phyloP scores from a whole-genome alignment of 2,888 invertebrate species.

The Monochamus alternatus region DNA sequence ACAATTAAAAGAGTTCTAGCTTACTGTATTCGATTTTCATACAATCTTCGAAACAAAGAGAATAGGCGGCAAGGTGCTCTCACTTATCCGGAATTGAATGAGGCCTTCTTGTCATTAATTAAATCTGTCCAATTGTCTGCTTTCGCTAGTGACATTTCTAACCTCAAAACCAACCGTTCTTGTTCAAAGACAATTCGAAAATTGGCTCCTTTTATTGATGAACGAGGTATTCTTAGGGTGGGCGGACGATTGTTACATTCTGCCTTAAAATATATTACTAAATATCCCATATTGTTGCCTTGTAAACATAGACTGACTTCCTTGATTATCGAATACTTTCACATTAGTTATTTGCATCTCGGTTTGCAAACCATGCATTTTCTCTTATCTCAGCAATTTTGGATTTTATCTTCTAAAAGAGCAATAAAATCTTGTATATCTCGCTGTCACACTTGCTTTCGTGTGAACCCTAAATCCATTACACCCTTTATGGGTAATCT shows the following conservation, averaged over 20 bases:
- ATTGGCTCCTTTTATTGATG: too few species aligned
- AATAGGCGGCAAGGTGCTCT: too few species aligned
- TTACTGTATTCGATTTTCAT: too few species aligned
- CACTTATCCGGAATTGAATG: too few species aligned
- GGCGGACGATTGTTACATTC: background rate
- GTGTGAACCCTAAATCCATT: background rate
- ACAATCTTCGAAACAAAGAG: too few species aligned
- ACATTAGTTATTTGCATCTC: background rate
- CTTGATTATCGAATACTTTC: background rate
- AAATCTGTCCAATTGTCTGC: too few species aligned
- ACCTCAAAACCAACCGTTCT: too few species aligned
- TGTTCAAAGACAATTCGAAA: too few species aligned
- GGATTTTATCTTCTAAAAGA: slow-evolving; percentile 1
- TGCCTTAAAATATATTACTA: background rate
- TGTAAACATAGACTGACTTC: background rate
- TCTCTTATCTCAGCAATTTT: background rate
- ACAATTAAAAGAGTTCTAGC: too few species aligned
- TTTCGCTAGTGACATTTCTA: too few species aligned
- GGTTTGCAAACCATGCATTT: background rate
- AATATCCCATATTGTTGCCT: background rate
- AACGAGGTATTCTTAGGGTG: background rate
- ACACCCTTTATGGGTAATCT: background rate
- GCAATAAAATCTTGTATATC: background rate
- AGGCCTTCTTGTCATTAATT: too few species aligned
- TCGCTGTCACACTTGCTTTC: background rate